Evolutionary conservation across 2,888 invertebrate genomes (phyloP).

Genomic region (Pseudeuparius sepicola): DNA sequence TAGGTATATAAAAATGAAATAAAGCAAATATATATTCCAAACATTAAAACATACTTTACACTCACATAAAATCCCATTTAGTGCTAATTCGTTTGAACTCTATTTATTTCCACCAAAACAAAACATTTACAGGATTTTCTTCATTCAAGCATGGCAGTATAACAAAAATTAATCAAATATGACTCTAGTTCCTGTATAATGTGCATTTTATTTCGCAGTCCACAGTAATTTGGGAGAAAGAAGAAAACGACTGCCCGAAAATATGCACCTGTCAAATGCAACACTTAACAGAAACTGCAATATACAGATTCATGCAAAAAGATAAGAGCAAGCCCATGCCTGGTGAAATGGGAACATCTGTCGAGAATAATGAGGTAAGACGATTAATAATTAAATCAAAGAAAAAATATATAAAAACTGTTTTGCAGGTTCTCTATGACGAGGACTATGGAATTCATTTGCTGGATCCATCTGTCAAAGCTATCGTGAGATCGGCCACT

Average conservation of each 20-base stretch:
- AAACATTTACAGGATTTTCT: too few species aligned
- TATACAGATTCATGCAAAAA: constrained; percentile 43
- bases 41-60: too few species aligned
- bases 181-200: too few species aligned
- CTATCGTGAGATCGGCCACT: constrained; percentile 43
- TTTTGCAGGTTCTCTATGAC: constrained; percentile 38
- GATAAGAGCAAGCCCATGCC: constrained; percentile 29
- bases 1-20: too few species aligned
- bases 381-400: constrained; percentile 4
- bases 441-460: too few species aligned
- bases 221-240: constrained; percentile 31
- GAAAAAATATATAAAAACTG: background rate
- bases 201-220: background rate
- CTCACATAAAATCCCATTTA: too few species aligned
- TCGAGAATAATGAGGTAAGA: constrained; percentile 37
- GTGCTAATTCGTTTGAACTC: too few species aligned
- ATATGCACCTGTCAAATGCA: constrained; percentile 47
- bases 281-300: constrained; percentile 45
- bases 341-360: constrained; percentile 25
- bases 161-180: too few species aligned
- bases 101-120: too few species aligned
- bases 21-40: too few species aligned
- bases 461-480: too few species aligned
- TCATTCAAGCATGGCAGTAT: too few species aligned
- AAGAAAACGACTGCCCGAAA: constrained; percentile 40